Evolutionary conservation across 2,113 vertebrate genomes (phyloP).

Genomic region (Progne subis): DNA sequence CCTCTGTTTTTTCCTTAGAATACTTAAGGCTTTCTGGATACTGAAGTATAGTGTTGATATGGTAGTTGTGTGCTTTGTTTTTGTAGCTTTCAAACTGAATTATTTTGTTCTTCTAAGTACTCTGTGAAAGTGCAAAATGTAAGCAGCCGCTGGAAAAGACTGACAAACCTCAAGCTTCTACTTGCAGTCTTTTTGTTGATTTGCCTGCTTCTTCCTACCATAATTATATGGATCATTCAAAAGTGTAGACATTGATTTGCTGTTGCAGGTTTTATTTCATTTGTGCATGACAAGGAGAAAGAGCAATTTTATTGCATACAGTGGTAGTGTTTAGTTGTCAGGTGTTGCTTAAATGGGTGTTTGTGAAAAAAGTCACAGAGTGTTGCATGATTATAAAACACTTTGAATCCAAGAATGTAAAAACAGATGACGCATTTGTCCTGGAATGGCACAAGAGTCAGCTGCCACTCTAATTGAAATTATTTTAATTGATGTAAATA

Average conservation of each 20-base stretch:
- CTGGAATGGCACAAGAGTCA: background rate
- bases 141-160: background rate
- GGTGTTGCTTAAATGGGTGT: background rate
- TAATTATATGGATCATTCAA: background rate
- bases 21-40: background rate
- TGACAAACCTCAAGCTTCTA: background rate
- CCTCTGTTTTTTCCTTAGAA: constrained; percentile 6
- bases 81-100: background rate
- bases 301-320: background rate
- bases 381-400: background rate
- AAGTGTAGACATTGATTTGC: background rate
- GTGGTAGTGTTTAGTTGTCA: background rate
- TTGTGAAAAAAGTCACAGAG: background rate
- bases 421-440: background rate
- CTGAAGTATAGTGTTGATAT: background rate
- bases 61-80: background rate
- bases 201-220: background rate
- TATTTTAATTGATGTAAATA: background rate
- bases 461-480: background rate
- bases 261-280: background rate
- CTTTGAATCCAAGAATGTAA: background rate
- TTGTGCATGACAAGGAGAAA: background rate
- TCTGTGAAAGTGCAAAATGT: background rate
- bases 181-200: background rate
- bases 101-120: background rate